Evolutionary conservation across 2,888 invertebrate genomes (phyloP).

Genomic region (Sphaerophoria rueppellii): DNA sequence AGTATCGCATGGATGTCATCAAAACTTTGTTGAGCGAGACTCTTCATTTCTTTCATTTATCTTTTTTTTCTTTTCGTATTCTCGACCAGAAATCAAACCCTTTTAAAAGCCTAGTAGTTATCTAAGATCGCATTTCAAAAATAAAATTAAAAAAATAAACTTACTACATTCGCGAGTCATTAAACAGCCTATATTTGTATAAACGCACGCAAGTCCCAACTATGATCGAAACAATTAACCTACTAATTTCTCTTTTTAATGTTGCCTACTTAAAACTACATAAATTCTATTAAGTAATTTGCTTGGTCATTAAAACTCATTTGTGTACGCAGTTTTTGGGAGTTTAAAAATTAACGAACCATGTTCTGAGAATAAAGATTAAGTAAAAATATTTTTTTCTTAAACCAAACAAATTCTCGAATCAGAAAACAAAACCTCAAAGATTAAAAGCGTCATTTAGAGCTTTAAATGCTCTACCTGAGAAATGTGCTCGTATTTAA

Average conservation of each 20-base stretch:
- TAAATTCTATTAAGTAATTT: constrained; percentile 66
- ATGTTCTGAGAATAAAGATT: constrained; percentile 32
- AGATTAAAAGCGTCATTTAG: constrained; percentile 65
- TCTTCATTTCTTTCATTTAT: no score
- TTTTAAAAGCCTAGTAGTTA: no score
- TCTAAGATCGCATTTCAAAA: no score
- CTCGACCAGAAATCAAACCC: no score
- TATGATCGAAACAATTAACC: constrained; percentile 2
- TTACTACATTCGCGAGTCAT: constrained; percentile 35
- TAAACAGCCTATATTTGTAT: constrained; percentile 60
- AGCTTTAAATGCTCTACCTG: constrained; percentile 56
- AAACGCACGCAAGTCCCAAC: constrained; percentile 13
- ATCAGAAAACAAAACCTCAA: constrained; percentile 39
- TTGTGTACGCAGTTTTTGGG: constrained; percentile 6
- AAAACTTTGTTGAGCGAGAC: no score
- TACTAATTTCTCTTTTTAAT: constrained; percentile 42
- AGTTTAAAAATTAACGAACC: constrained; percentile 67
- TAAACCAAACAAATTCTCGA: constrained; percentile 13
- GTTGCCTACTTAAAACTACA: constrained; percentile 56
- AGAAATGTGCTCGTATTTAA: constrained; percentile 62
- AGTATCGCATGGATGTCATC: no score
- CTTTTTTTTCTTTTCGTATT: no score
- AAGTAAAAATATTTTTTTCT: background rate
- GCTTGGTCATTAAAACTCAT: constrained; percentile 59
- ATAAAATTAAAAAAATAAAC: background rate